Evolutionary conservation across 2,888 invertebrate genomes (phyloP).

Genomic region (Thereva nobilitata): DNA sequence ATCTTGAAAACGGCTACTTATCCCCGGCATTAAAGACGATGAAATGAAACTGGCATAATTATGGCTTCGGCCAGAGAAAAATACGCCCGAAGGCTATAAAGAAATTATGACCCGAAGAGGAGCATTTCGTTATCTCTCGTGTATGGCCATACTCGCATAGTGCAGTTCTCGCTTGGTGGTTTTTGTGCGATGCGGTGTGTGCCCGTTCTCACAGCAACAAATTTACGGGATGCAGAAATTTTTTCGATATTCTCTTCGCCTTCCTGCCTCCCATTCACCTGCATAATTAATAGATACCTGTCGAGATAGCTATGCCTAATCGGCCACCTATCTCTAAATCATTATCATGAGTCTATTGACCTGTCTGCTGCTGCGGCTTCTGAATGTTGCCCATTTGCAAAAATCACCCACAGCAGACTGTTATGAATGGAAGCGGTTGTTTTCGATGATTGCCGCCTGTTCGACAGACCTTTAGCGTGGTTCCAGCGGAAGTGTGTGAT

Average conservation of each 20-base stretch:
- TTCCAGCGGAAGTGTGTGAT: slow-evolving; percentile 28
- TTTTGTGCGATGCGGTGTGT: not conserved
- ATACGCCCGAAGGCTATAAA: slow-evolving; percentile 24
- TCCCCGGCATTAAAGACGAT: slow-evolving; percentile 20
- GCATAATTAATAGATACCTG: slow-evolving; percentile 12
- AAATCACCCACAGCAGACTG: not conserved
- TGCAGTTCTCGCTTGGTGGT: not conserved
- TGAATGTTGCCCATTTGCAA: not conserved
- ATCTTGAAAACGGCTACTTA: slow-evolving; percentile 24
- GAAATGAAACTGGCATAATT: slow-evolving; percentile 29
- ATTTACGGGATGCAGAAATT: not conserved
- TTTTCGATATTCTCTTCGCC: not conserved
- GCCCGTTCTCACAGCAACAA: not conserved
- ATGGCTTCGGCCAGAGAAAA: slow-evolving; percentile 20
- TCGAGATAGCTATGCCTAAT: not conserved
- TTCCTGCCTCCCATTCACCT: slow-evolving; percentile 10
- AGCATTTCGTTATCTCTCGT: not conserved
- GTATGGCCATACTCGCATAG: not conserved
- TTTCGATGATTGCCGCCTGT: not conserved
- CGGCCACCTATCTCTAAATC: too few relatives aligned
- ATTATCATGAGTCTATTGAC: not conserved
- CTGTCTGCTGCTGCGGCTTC: slow-evolving; percentile 6
- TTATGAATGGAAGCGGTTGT: not conserved
- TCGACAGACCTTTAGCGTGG: not conserved
- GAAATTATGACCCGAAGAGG: slow-evolving; percentile 30